phyloP scores from a whole-genome alignment of 2,888 invertebrate genomes.

The Leptinotarsa peninsularis region DNA sequence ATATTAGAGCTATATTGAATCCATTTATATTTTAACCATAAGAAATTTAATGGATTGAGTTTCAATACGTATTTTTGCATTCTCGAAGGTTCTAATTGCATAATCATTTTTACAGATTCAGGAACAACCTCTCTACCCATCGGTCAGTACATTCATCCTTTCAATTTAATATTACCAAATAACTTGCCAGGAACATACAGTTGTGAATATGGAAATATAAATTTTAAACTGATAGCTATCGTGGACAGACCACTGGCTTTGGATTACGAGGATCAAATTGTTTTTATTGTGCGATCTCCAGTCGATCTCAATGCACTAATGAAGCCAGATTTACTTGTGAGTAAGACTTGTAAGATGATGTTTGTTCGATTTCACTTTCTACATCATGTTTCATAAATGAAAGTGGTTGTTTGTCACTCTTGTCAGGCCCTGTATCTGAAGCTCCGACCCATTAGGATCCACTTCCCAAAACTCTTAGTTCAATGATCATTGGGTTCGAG shows the following conservation, averaged over 20 bases:
- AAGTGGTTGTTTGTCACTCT: too few relatives aligned
- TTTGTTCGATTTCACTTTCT: too few relatives aligned
- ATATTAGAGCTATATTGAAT: too few relatives aligned
- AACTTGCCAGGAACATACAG: slow-evolving; percentile 56
- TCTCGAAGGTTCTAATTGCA: background rate
- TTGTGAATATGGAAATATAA: slow-evolving; percentile 52
- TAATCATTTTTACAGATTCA: slow-evolving; percentile 48
- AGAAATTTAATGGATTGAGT: too few relatives aligned
- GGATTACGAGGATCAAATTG: slow-evolving; percentile 55
- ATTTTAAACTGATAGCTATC: slow-evolving; percentile 53
- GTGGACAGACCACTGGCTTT: slow-evolving; percentile 59
- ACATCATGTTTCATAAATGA: too few relatives aligned
- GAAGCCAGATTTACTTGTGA: slow-evolving; percentile 49
- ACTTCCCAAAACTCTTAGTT: too few relatives aligned
- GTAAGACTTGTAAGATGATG: background rate
- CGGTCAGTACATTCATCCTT: slow-evolving; percentile 59
- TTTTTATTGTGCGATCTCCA: slow-evolving; percentile 54
- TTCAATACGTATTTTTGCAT: too few relatives aligned
- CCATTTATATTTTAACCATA: too few relatives aligned
- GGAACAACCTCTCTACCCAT: slow-evolving; percentile 49
- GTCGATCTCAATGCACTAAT: slow-evolving; percentile 53
- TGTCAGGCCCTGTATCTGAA: too few relatives aligned
- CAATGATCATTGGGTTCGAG: too few relatives aligned
- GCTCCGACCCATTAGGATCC: too few relatives aligned
- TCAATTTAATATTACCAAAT: slow-evolving; percentile 53